Percentiles rank a stretch among this genome's conserved stretches.
Evolutionary conservation across 2,113 vertebrate species (phyloP).

Genomic region (Sinocyclocheilus anophthalmus): DNA sequence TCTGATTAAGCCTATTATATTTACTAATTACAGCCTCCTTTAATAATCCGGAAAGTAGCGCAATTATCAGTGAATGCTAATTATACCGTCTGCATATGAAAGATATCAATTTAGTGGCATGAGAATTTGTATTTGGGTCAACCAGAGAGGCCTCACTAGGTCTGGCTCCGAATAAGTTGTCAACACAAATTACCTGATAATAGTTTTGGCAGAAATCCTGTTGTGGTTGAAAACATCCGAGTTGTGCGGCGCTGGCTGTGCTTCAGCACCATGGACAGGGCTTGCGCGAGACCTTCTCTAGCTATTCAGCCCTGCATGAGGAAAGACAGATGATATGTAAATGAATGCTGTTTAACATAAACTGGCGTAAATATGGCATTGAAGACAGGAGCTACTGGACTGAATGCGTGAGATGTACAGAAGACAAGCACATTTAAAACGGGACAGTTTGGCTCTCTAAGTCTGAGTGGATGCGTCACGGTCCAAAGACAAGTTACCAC

Average conservation of each 20-base stretch:
- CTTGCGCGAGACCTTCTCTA: background rate
- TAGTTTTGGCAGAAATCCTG: slow-evolving; percentile 6
- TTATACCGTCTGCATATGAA: slow-evolving; percentile 53
- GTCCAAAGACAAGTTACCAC: background rate
- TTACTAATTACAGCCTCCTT: slow-evolving; percentile 84
- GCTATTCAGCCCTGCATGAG: background rate
- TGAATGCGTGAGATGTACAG: background rate
- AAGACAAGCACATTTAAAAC: background rate
- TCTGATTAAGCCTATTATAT: slow-evolving; percentile 79
- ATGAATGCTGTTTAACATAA: slow-evolving; percentile 2
- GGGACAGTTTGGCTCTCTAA: background rate
- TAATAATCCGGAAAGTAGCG: slow-evolving; percentile 76
- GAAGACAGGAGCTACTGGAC: background rate
- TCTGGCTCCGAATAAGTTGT: slow-evolving; percentile 8
- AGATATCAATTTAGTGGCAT: slow-evolving; percentile 49
- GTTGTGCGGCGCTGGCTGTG: background rate
- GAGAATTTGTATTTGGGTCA: slow-evolving; percentile 46
- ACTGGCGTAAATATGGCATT: background rate
- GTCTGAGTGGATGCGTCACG: background rate
- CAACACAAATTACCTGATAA: slow-evolving; percentile 15
- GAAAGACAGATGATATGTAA: background rate
- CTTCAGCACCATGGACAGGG: slow-evolving; percentile 73
- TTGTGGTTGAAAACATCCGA: background rate
- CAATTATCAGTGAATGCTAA: slow-evolving; percentile 70
- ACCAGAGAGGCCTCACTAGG: background rate